Evolutionary conservation across 2,113 vertebrate species (phyloP).

Genomic region (Grallaria varia): DNA sequence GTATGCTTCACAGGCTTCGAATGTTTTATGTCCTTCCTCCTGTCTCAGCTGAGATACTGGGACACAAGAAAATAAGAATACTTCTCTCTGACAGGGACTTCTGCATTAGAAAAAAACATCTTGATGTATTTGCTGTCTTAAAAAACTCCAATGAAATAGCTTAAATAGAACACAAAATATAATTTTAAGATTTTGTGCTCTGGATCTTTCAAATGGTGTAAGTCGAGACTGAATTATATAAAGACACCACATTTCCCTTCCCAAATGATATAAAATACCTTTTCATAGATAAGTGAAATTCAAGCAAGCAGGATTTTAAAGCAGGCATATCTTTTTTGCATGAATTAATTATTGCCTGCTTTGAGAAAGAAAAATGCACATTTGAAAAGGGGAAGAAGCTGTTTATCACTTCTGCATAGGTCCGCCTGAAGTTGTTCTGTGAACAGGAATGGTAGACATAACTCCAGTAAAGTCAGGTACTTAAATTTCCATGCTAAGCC

Average conservation of each 20-base stretch:
- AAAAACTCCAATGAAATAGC: neutral
- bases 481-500: neutral
- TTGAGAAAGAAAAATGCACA: neutral
- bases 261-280: neutral
- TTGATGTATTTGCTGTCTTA: neutral
- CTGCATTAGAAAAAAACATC: neutral
- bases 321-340: neutral
- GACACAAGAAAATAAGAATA: neutral
- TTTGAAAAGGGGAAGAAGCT: neutral
- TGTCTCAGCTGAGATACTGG: neutral
- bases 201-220: neutral
- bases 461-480: neutral
- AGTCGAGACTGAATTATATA: neutral
- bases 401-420: neutral
- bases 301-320: neutral
- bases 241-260: neutral
- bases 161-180: neutral
- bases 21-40: neutral
- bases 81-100: neutral
- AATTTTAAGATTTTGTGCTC: neutral
- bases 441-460: neutral
- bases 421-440: neutral
- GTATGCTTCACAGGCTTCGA: neutral
- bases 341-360: neutral
- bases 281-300: neutral